phyloP scores from a whole-genome alignment of 2,888 invertebrate genomes.

The Brassicogethes aeneus region DNA sequence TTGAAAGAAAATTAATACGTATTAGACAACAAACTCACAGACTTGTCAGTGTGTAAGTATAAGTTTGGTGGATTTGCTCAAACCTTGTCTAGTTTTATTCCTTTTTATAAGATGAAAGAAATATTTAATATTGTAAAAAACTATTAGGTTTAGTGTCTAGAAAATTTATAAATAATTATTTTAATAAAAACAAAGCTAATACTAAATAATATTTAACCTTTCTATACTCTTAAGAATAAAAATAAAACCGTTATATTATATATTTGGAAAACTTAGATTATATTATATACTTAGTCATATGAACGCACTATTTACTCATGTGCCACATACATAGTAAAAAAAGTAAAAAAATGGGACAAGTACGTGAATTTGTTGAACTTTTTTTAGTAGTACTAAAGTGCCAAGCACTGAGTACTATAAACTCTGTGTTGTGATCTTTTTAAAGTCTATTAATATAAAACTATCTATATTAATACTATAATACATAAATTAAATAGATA shows the following conservation, averaged over 20 bases:
- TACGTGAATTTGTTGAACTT: constrained; percentile 18
- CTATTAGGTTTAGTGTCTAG: constrained; percentile 7
- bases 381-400: constrained; percentile 24
- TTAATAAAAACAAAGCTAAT: constrained; percentile 8
- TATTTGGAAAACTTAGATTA: constrained; percentile 12
- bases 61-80: constrained; percentile 17
- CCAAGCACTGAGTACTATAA: constrained; percentile 30
- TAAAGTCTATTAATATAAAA: constrained; percentile 45
- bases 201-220: constrained; percentile 4
- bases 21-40: constrained; percentile 5
- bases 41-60: constrained; percentile 15
- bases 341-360: constrained; percentile 26
- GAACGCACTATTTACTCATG: constrained; percentile 5
- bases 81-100: constrained; percentile 4
- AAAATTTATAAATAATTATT: constrained; percentile 12
- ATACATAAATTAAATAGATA: too few relatives aligned
- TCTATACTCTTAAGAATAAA: constrained; percentile 9
- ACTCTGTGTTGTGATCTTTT: constrained; percentile 46
- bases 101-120: constrained; percentile 4
- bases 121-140: too few relatives aligned
- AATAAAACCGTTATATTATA: constrained; percentile 8
- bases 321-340: too few relatives aligned
- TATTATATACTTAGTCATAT: constrained; percentile 13
- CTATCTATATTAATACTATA: constrained; percentile 40
- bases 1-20: background rate